Evolutionary conservation across 23 tunicate species (phyloP), one percentile per base, ranked within the genome.

Genomic region (Halocynthia aurantium): DNA sequence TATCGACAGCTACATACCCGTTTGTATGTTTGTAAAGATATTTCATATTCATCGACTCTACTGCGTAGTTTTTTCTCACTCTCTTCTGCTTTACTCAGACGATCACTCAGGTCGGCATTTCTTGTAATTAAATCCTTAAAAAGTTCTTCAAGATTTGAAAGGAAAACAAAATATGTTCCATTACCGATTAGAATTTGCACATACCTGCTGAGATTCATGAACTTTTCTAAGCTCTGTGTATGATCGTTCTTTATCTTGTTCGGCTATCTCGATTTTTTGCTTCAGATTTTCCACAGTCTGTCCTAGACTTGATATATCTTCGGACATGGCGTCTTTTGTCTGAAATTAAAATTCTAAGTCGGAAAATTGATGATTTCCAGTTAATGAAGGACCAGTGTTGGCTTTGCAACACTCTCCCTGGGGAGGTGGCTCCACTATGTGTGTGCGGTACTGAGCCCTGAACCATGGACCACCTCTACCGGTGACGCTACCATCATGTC

Each of bases 221-320:
- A 62, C 57, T 57, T 89, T 89, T 55, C 72, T 80, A 6, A 80
- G 31, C 53, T 89, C 96, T 0, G 78, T 69, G 22, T 74, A 67
- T 63, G 89, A 82, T 68, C 81, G 88, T 53, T 69, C 80, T 69
- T 89, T 89, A 69, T 89, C 96, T 62, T 89, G 84, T 69, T 89
- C 96, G 52, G 76, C 19, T 12, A 89, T 73, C 62, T 89, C 96
- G 58, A 80, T 51, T 44, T 81, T 72, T 70, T 89, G 96, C 52
- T 69, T 89, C 15, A 80, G 72, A 69, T 84, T 82, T 9, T 62
- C 57, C 0, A 80, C 51, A 18, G 73, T 63, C 20, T 89, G 82
- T 84, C 76, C 76, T 12, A 80, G 44, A 7, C 73, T 53, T 8
- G 77, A 60, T 52, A 89, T 67, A 18, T 89, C 96, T 8, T 75